These are phyloP conservation scores for Oophaga pumilio DNA, from an alignment of 2,113 vertebrate species.

Conservation along the genomic window DNA sequence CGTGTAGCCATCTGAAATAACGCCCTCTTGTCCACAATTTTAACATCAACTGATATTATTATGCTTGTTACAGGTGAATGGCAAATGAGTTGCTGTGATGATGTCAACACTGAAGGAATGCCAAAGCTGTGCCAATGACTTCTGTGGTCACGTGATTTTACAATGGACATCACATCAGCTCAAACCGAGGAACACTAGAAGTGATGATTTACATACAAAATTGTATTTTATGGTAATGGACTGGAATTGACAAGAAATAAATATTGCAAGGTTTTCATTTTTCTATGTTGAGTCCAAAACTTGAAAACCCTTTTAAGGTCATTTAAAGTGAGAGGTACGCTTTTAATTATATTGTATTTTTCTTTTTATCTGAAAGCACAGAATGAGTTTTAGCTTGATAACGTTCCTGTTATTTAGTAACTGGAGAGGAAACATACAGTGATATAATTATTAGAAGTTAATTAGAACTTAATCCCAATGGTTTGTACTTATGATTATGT, in stretches of 20 bases:
- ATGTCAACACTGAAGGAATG: too few relatives aligned
- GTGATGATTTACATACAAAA: not conserved
- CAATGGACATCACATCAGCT: not conserved
- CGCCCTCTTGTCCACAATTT: too few relatives aligned
- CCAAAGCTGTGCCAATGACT: not conserved
- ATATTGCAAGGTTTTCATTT: not conserved
- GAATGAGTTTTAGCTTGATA: conserved; percentile 11
- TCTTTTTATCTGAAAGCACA: not conserved
- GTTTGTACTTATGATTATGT: conserved; percentile 49
- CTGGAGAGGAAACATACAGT: conserved; percentile 35
- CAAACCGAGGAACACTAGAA: not conserved
- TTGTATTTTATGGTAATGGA: not conserved
- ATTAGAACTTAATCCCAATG: conserved; percentile 53
- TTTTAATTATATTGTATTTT: conserved; percentile 22
- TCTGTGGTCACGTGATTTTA: not conserved
- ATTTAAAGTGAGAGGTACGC: not conserved
- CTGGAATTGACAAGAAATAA: not conserved
- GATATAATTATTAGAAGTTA: conserved; percentile 57
- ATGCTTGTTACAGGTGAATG: too few relatives aligned
- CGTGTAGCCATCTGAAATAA: too few relatives aligned
- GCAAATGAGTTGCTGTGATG: too few relatives aligned
- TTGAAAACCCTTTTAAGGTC: not conserved
- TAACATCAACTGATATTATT: too few relatives aligned
- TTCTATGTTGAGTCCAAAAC: not conserved
- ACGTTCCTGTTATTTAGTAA: conserved; percentile 18